Conservation (phyloP, 2,797 vertebrate species). For the Silurus aristotelis region DNA sequence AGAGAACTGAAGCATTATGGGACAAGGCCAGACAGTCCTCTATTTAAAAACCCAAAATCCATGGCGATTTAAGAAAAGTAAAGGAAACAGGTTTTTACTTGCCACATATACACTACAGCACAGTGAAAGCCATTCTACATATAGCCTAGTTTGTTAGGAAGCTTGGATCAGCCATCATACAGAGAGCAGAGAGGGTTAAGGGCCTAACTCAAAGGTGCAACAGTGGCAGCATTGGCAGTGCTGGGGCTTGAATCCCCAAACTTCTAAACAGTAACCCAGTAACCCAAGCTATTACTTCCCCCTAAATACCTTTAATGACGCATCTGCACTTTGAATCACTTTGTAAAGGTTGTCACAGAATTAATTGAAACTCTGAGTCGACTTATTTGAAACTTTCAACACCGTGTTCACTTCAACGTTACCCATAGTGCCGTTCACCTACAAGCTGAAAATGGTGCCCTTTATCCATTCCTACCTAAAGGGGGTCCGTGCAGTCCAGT, state of each 20-base stretch:
- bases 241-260: too few relatives aligned
- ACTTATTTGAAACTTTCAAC: background rate
- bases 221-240: too few relatives aligned
- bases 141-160: too few relatives aligned
- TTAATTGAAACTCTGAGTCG: background rate
- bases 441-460: background rate
- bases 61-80: background rate
- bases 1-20: background rate
- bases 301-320: too few relatives aligned
- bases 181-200: too few relatives aligned
- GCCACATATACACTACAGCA: too few relatives aligned
- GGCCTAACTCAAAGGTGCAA: too few relatives aligned
- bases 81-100: too few relatives aligned
- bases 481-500: background rate
- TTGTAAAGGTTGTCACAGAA: background rate
- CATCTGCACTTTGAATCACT: background rate
- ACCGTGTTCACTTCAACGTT: background rate
- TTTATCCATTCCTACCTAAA: background rate
- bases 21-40: background rate
- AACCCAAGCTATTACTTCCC: too few relatives aligned
- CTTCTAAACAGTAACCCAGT: too few relatives aligned
- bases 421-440: background rate
- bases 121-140: too few relatives aligned
- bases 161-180: too few relatives aligned
- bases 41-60: background rate